These are phyloP conservation scores for Potamarius usumacintae DNA, from an alignment of 2,113 vertebrate genomes.

Conservation along the genomic window DNA sequence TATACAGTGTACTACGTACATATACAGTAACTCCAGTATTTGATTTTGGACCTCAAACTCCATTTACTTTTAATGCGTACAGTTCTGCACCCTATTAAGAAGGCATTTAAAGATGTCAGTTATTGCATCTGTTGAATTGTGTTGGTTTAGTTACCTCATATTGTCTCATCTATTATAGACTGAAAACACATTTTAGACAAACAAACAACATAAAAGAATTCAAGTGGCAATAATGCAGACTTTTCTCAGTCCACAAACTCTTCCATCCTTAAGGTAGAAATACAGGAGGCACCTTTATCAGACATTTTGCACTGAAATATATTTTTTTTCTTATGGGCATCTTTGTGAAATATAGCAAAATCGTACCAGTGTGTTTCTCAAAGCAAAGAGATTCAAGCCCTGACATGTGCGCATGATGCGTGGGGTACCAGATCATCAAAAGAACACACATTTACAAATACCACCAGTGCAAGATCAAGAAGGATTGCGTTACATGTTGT, in stretches of 20 bases:
- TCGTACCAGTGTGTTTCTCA: slow-evolving; percentile 53
- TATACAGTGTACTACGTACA: background rate
- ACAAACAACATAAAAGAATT: slow-evolving; percentile 20
- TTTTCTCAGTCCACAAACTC: slow-evolving; percentile 43
- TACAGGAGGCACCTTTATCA: slow-evolving; percentile 47
- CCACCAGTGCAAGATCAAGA: slow-evolving; percentile 58
- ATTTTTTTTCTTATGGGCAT: slow-evolving; percentile 38
- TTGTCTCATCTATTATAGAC: slow-evolving; percentile 12
- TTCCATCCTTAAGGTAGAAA: slow-evolving; percentile 34
- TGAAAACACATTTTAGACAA: slow-evolving; percentile 6
- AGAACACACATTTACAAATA: slow-evolving; percentile 52
- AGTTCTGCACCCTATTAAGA: background rate
- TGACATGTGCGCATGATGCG: slow-evolving; percentile 49
- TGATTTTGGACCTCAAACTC: background rate
- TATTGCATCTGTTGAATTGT: background rate
- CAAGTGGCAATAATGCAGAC: background rate
- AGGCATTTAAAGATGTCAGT: background rate
- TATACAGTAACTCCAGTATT: background rate
- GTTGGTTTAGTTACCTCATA: background rate
- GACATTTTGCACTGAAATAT: slow-evolving; percentile 22
- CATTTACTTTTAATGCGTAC: background rate
- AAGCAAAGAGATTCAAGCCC: slow-evolving; percentile 55
- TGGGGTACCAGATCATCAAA: slow-evolving; percentile 58
- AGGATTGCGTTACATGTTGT: slow-evolving; percentile 49
- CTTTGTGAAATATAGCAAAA: slow-evolving; percentile 51